Percentiles rank a stretch among this genome's conserved stretches.
These are phyloP conservation scores for Ascidia mentula DNA, from an alignment of 23 tunicate genomes.

Conservation along the genomic window DNA sequence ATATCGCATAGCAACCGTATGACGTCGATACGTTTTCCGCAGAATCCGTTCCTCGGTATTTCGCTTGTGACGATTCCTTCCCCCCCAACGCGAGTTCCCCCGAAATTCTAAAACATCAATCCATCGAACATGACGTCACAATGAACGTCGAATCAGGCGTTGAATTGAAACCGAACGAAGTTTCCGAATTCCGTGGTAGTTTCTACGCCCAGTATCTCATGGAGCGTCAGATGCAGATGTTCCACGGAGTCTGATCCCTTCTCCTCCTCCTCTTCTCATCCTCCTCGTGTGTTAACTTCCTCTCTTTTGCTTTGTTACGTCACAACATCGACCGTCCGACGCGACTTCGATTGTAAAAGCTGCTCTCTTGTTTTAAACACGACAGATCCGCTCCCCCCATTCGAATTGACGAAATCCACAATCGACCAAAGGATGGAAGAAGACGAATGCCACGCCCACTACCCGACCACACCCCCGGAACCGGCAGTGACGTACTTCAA, in stretches of 20 bases:
- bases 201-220: constrained; percentile 51
- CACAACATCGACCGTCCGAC: no score
- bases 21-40: constrained; percentile 6
- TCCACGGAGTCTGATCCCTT: constrained; percentile 32
- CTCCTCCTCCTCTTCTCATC: not conserved
- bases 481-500: not conserved
- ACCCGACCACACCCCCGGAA: not conserved
- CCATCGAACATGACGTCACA: no score
- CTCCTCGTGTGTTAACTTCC: not conserved
- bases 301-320: not conserved
- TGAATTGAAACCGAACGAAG: not conserved
- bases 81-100: not conserved
- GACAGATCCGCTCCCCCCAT: no score
- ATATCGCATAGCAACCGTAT: constrained; percentile 1
- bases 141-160: not conserved
- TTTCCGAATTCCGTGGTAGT: not conserved
- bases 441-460: not conserved
- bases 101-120: no score
- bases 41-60: not conserved
- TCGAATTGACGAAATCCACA: no score
- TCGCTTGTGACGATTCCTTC: not conserved
- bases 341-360: no score
- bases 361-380: no score
- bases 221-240: constrained; percentile 50
- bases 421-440: not conserved